Percentiles rank a stretch among this genome's conserved stretches.
Conservation (phyloP, 2,113 vertebrate species). For the Carlito syrichta region DNA sequence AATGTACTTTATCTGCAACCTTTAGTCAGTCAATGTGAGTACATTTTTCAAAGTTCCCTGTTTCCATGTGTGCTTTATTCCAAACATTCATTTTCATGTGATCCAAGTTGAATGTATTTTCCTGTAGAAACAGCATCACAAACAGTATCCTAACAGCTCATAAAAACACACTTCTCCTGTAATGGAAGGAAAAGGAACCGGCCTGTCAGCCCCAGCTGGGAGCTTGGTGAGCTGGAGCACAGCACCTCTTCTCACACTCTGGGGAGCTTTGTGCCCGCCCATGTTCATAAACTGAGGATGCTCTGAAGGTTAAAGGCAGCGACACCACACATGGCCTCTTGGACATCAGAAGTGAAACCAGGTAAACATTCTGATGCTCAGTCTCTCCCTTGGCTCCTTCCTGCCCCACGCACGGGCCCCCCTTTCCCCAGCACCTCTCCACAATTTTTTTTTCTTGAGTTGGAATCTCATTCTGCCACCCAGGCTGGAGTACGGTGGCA, state of each 20-base stretch:
- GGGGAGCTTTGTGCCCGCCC: background rate
- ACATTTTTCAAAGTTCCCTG: background rate
- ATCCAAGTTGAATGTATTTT: background rate
- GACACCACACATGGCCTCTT: background rate
- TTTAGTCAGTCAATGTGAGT: background rate
- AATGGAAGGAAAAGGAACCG: background rate
- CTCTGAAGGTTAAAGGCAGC: constrained; percentile 5
- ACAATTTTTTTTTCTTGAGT: too few species aligned
- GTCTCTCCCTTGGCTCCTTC: background rate
- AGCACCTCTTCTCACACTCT: background rate
- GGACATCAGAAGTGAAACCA: background rate
- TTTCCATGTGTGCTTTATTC: background rate
- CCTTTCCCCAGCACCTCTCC: background rate
- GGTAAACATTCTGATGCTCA: background rate
- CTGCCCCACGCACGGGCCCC: background rate
- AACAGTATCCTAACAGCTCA: background rate
- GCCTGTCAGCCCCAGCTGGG: background rate
- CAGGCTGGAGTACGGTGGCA: too few species aligned
- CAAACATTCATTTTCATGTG: constrained; percentile 21
- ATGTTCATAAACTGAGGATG: background rate
- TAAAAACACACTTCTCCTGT: background rate
- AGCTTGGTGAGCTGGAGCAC: background rate
- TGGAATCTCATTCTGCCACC: too few species aligned
- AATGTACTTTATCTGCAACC: background rate
- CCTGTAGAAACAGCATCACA: background rate